Conservation (phyloP, 2,888 invertebrate species). For the Macrophya alboannulata region DNA sequence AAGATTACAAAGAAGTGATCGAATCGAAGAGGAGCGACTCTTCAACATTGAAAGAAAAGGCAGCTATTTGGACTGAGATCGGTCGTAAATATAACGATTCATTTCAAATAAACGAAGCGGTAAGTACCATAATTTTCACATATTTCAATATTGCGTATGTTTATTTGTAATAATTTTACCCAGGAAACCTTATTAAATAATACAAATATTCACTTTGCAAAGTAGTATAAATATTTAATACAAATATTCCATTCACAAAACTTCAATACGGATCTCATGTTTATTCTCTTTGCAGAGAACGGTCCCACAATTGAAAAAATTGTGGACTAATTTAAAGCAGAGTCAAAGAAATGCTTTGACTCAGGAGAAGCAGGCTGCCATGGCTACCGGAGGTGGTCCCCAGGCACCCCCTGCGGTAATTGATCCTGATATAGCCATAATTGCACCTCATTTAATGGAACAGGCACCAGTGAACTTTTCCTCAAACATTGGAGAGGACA, state of each 20-base stretch:
- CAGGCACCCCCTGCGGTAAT: conserved; percentile 46
- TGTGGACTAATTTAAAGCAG: conserved; percentile 59
- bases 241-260: neutral
- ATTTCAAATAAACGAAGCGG: conserved; percentile 48
- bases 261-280: neutral
- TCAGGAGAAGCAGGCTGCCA: conserved; percentile 57
- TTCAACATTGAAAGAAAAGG: conserved; percentile 55
- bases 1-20: conserved; percentile 54
- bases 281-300: conserved; percentile 54
- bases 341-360: conserved; percentile 58
- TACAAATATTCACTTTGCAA: conserved; percentile 22
- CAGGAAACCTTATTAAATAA: conserved; percentile 11
- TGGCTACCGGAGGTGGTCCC: conserved; percentile 60
- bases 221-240: no score
- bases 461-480: conserved; percentile 58
- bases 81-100: conserved; percentile 53
- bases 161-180: conserved; percentile 2
- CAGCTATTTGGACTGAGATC: conserved; percentile 53
- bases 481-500: conserved; percentile 49
- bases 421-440: conserved; percentile 58
- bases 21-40: conserved; percentile 55
- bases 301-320: conserved; percentile 58
- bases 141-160: conserved; percentile 22
- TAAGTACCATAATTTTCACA: conserved; percentile 49
- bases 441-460: conserved; percentile 59